Evolutionary conservation across 2,113 vertebrate species (phyloP).

Genomic region (Rhodinocichla rosea): DNA sequence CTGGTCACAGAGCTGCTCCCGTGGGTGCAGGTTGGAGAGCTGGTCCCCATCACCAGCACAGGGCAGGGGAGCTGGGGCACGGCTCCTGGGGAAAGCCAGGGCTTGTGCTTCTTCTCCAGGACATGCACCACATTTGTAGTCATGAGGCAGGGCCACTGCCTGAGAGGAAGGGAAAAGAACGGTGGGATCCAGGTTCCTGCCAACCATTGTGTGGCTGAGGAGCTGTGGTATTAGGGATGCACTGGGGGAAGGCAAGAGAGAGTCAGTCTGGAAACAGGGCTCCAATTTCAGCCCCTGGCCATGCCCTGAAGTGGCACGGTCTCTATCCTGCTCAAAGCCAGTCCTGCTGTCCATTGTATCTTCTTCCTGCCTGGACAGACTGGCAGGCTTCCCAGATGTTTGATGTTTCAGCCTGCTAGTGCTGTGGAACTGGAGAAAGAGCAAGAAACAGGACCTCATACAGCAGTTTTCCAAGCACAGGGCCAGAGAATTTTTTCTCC

Average conservation of each 20-base stretch:
- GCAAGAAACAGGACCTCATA: neutral
- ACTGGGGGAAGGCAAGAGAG: conserved; percentile 69
- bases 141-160: conserved; percentile 61
- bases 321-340: conserved; percentile 67
- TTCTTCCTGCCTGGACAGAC: neutral
- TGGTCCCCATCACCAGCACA: conserved; percentile 67
- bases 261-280: conserved; percentile 71
- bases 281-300: conserved; percentile 65
- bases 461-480: neutral
- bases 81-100: conserved; percentile 40
- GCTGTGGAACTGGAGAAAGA: neutral
- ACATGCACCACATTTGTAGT: conserved; percentile 61
- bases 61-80: neutral
- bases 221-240: conserved; percentile 79
- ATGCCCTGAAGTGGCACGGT: conserved; percentile 52
- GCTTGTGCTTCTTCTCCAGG: conserved; percentile 64
- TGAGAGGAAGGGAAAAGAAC: conserved; percentile 68
- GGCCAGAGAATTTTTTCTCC: neutral
- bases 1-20: conserved; percentile 71
- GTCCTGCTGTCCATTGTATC: conserved; percentile 68
- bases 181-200: conserved; percentile 71
- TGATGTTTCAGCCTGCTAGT: neutral
- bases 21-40: conserved; percentile 74
- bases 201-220: conserved; percentile 71
- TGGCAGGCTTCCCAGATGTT: neutral